Conservation (phyloP, 2,797 vertebrate species). For the Chloroceryle inda region DNA sequence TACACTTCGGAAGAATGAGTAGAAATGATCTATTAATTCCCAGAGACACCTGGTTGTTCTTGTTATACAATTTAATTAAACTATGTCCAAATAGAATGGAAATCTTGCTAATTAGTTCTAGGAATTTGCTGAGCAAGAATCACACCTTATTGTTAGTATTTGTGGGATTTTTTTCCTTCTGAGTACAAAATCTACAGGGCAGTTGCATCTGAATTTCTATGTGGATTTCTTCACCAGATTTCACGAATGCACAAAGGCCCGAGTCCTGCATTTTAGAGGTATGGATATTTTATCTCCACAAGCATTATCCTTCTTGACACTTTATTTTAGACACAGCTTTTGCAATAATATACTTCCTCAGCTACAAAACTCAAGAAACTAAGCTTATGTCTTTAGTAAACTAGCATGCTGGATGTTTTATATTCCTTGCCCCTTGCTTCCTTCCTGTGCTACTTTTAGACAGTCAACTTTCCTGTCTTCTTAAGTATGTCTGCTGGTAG, state of each 20-base stretch:
- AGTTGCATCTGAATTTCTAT: neutral
- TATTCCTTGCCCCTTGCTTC: neutral
- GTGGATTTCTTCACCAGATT: neutral
- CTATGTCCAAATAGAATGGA: constrained; percentile 41
- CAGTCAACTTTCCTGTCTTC: neutral
- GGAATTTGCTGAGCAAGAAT: constrained; percentile 34
- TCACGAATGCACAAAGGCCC: neutral
- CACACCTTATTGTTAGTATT: neutral
- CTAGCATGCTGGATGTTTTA: neutral
- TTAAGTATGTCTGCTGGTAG: neutral
- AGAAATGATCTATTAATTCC: constrained; percentile 57
- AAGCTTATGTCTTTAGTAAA: neutral
- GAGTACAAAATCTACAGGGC: neutral
- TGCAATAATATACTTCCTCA: neutral
- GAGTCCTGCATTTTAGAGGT: neutral
- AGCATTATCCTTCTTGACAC: neutral
- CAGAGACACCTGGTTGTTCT: constrained; percentile 7
- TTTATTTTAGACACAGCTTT: neutral
- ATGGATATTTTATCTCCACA: neutral
- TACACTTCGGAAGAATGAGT: neutral
- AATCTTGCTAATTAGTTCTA: constrained; percentile 27
- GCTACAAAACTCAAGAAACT: neutral
- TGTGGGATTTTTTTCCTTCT: neutral
- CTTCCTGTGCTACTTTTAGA: neutral
- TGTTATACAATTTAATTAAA: constrained; percentile 62